These are phyloP conservation scores for Leptoteleia sp. DNA, from an alignment of 1,140 invertebrate genomes.

Conservation along the genomic window DNA sequence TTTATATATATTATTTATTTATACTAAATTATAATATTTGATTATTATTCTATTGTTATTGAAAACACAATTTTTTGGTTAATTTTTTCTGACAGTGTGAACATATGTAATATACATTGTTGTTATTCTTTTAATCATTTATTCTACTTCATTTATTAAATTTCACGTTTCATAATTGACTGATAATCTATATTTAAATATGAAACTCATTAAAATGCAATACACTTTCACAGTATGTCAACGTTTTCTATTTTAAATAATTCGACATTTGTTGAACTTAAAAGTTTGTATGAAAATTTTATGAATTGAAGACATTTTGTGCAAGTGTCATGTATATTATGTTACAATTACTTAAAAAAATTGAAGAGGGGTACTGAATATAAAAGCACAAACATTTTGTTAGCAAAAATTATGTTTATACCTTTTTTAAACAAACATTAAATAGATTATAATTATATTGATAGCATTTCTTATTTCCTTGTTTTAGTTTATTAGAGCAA, in stretches of 20 bases:
- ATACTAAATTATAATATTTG: no score
- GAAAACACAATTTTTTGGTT: slow-evolving; percentile 26
- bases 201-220: slow-evolving; percentile 28
- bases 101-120: slow-evolving; percentile 43
- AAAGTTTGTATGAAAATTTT: slow-evolving; percentile 4
- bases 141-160: slow-evolving; percentile 11
- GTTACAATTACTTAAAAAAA: slow-evolving; percentile 7
- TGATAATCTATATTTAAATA: slow-evolving; percentile 14
- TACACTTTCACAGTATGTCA: slow-evolving; percentile 46
- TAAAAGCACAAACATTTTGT: slow-evolving; percentile 48
- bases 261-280: slow-evolving; percentile 11
- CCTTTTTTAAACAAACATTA: slow-evolving; percentile 58
- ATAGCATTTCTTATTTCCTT: no score
- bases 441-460: slow-evolving; percentile 47
- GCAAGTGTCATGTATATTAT: slow-evolving; percentile 43
- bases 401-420: slow-evolving; percentile 63
- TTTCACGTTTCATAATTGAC: slow-evolving; percentile 19
- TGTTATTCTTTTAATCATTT: slow-evolving; percentile 28
- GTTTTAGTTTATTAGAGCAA: no score
- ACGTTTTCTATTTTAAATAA: slow-evolving; percentile 7
- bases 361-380: slow-evolving; percentile 27
- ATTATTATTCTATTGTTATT: no score
- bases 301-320: slow-evolving; percentile 27
- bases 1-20: no score
- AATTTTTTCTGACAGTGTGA: slow-evolving; percentile 32